Evolutionary conservation across 2,113 vertebrate species (phyloP), one percentile per base, ranked within the genome.

Genomic region (Saimiri boliviensis): DNA sequence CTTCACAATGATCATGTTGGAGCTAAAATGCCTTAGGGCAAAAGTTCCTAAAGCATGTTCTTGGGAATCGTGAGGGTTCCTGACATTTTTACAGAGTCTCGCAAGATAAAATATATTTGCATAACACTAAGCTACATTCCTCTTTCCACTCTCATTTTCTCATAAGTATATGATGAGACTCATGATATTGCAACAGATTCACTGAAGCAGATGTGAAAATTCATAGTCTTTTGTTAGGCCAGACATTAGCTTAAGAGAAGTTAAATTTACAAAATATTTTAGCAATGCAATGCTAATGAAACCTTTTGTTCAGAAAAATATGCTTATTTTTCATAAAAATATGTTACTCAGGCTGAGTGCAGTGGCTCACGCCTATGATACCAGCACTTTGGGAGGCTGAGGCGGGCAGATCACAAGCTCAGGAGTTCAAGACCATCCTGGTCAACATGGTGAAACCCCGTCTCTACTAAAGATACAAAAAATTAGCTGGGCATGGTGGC

Each of bases 61-160:
- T 54, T 56, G 19, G 66, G 52, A 92, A 94, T 52, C 17, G 63
- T 52, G 20, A 89, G 47, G 37, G 14, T 94, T 80, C 45, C 76
- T 71, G 27, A 79, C 60, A 73, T 58, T 4, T 27, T 63, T 60
- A 54, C 27, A 74, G 74, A 74, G 74, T 86, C 58, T 63, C 70
- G 14, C 91, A 68, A 83, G 30, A 93, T 83, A 42, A 91, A 96
- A 97, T 91, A 83, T 73, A 93, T 54, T 49, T 63, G 77, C 83
- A 81, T 77, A 96, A 37, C 32, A 89, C 27, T 94, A 85, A 70
- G 2, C 35, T 35, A 21, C 74, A 77, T 49, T 63, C 84, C 42
- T 8, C 63, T 27, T 86, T 92, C 60, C 13, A 58, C 19, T 60
- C 32, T 93, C 45, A 89, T 71, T 95, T 88, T 77, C 82, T 91